Evolutionary conservation across 2,888 invertebrate species (phyloP).

Genomic region (Idaea dimidiata): DNA sequence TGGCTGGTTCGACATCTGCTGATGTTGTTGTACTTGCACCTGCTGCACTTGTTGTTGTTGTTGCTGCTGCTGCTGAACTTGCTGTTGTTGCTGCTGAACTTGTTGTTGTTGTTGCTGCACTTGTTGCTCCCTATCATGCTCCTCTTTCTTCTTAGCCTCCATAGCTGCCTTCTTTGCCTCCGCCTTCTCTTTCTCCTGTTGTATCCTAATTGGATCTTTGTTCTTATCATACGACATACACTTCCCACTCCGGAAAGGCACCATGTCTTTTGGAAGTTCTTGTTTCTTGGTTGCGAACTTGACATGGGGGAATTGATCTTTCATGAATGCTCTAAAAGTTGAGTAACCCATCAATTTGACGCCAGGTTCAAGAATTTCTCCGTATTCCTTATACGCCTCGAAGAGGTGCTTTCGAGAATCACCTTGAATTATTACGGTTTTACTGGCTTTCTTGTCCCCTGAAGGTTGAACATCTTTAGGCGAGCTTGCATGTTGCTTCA

Average conservation of each 20-base stretch:
- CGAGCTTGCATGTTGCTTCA: conserved; percentile 83
- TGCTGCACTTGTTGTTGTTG: conserved; percentile 58
- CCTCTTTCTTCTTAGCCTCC: conserved; percentile 76
- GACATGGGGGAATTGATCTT: conserved; percentile 89
- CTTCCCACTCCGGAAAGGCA: conserved; percentile 78
- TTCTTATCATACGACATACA: conserved; percentile 78
- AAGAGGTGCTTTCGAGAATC: conserved; percentile 85
- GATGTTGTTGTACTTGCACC: conserved; percentile 68
- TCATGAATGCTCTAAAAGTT: conserved; percentile 90
- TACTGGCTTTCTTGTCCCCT: conserved; percentile 73
- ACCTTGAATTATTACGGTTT: conserved; percentile 75
- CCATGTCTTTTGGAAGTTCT: conserved; percentile 70
- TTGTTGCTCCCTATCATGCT: conserved; percentile 69
- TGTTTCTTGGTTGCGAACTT: conserved; percentile 85
- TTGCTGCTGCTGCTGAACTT: conserved; percentile 52
- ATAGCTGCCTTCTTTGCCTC: conserved; percentile 76
- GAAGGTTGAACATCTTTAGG: conserved; percentile 75
- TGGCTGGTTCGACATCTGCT: conserved; percentile 66
- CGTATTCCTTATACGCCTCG: conserved; percentile 87
- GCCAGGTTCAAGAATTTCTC: conserved; percentile 84
- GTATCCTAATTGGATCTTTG: conserved; percentile 73
- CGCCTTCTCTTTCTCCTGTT: conserved; percentile 73
- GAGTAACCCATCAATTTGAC: conserved; percentile 90
- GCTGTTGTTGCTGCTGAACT: conserved; percentile 58
- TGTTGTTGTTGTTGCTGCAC: conserved; percentile 46